Conservation (phyloP, 2,888 invertebrate species). For the Zelleria hepariella region DNA sequence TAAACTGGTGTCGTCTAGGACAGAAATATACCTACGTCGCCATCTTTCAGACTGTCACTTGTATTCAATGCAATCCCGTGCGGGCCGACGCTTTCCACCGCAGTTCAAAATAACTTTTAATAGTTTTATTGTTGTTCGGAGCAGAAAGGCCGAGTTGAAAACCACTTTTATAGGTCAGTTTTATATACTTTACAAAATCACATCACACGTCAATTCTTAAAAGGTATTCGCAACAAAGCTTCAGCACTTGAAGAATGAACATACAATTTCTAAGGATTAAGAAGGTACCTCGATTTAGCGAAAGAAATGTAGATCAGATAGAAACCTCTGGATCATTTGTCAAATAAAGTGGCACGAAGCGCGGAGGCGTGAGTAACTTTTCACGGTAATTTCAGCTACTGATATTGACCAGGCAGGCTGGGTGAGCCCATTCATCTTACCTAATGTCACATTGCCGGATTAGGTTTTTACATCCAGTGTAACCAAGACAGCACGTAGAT, state of each 20-base stretch:
- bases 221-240: not conserved
- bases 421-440: not conserved
- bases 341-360: not conserved
- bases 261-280: not conserved
- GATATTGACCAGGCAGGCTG: not conserved
- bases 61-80: not conserved
- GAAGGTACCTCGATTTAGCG: not conserved
- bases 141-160: no score
- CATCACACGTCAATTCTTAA: not conserved
- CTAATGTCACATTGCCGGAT: not conserved
- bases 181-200: no score
- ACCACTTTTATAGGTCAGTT: no score
- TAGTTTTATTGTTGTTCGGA: no score
- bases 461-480: no score
- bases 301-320: not conserved
- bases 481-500: no score
- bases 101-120: no score
- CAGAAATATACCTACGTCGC: conserved; percentile 2
- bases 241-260: not conserved
- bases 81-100: not conserved
- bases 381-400: not conserved
- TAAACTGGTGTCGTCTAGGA: conserved; percentile 21
- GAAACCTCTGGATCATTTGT: not conserved
- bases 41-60: not conserved
- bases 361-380: not conserved